Conservation (phyloP, 1,140 invertebrate genomes). For the Apis laboriosa region DNA sequence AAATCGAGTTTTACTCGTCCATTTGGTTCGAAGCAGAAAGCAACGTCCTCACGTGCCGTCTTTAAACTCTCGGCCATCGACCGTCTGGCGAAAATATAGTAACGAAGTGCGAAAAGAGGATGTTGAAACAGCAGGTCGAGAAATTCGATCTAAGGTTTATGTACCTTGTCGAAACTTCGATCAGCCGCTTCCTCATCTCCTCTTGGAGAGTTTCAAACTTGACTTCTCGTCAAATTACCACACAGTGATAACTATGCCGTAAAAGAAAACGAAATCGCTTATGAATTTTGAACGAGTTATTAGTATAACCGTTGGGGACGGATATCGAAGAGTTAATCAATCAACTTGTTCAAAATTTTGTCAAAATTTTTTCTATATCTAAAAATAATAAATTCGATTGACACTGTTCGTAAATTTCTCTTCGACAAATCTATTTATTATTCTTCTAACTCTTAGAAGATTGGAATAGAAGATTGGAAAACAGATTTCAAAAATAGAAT, state of each 20-base stretch:
- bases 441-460: no score
- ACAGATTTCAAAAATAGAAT: no score
- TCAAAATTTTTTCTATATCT: no score
- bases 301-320: no score
- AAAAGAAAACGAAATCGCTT: not conserved
- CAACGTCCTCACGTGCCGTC: not conserved
- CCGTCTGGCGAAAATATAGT: not conserved
- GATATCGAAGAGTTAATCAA: no score
- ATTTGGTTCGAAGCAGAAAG: not conserved
- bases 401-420: no score
- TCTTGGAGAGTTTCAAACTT: not conserved
- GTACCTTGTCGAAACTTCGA: not conserved
- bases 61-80: conserved; percentile 1
- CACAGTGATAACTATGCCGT: not conserved
- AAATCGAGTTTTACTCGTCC: not conserved
- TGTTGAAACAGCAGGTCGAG: no score
- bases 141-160: not conserved
- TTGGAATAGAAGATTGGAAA: no score
- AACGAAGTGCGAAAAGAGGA: conserved; percentile 2
- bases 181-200: not conserved
- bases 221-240: not conserved
- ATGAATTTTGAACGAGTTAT: not conserved
- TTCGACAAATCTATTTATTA: no score
- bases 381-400: no score
- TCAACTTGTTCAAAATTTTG: no score